These are phyloP conservation scores for Molossus molossus DNA, from an alignment of 2,797 vertebrate species.

Conservation along the genomic window DNA sequence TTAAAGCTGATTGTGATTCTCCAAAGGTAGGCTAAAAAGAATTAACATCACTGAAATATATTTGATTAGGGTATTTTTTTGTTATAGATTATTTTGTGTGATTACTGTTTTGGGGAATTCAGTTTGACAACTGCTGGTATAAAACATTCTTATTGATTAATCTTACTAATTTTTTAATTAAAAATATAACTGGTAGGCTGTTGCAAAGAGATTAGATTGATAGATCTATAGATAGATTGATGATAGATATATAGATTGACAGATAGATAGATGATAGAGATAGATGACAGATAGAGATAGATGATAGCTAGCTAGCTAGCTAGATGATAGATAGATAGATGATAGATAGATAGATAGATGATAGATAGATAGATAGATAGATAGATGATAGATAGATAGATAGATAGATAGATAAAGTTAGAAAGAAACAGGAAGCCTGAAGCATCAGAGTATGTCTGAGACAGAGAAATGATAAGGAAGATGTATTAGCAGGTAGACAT, in stretches of 20 bases:
- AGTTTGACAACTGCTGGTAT: neutral
- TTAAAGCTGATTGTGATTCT: neutral
- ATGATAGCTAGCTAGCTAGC: neutral
- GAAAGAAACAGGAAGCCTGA: neutral
- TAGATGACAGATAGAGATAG: too few relatives aligned
- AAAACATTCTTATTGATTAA: neutral
- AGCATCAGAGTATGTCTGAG: neutral
- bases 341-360: neutral
- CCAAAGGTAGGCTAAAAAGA: neutral
- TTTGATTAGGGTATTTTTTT: constrained; percentile 1
- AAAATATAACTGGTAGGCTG: neutral
- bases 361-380: too few relatives aligned
- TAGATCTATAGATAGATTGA: neutral
- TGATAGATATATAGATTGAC: neutral
- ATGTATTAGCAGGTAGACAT: neutral
- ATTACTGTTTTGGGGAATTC: neutral
- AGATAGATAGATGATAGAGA: neutral
- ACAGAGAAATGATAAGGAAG: neutral
- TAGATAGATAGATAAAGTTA: neutral
- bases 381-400: neutral
- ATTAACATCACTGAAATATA: neutral
- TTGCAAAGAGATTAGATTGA: neutral
- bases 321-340: too few relatives aligned
- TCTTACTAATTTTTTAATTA: neutral
- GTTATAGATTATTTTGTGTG: neutral